phyloP scores from a whole-genome alignment of 2,113 vertebrate genomes.

The Sylvia atricapilla region DNA sequence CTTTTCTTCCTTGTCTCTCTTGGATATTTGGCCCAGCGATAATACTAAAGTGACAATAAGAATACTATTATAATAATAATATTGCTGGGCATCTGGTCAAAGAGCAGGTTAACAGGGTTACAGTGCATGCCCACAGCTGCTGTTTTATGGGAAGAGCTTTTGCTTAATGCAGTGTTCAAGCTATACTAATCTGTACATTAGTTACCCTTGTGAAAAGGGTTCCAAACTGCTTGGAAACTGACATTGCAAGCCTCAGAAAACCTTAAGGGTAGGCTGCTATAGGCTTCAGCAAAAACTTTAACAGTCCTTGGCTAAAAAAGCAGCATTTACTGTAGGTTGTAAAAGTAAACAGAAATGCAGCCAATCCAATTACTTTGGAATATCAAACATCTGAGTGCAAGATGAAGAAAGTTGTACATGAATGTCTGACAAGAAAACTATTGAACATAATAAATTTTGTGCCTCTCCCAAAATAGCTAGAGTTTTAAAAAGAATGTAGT shows the following conservation, averaged over 20 bases:
- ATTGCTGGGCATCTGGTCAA: background rate
- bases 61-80: background rate
- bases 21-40: background rate
- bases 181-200: background rate
- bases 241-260: background rate
- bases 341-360: conserved; percentile 20
- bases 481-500: conserved; percentile 48
- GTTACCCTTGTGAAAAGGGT: background rate
- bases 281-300: background rate
- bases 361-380: conserved; percentile 37
- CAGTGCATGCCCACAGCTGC: background rate
- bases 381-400: conserved; percentile 18
- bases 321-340: background rate
- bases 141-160: background rate
- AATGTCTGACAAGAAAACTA: conserved; percentile 50
- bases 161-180: background rate
- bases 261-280: background rate
- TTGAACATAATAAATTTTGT: conserved; percentile 64
- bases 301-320: background rate
- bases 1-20: background rate
- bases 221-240: background rate
- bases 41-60: background rate
- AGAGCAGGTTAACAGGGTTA: background rate
- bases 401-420: conserved; percentile 36
- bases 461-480: conserved; percentile 52